Percentiles rank a stretch among this genome's conserved stretches.
These are phyloP conservation scores for Eristalis pertinax DNA, from an alignment of 2,888 invertebrate genomes.

Conservation along the genomic window DNA sequence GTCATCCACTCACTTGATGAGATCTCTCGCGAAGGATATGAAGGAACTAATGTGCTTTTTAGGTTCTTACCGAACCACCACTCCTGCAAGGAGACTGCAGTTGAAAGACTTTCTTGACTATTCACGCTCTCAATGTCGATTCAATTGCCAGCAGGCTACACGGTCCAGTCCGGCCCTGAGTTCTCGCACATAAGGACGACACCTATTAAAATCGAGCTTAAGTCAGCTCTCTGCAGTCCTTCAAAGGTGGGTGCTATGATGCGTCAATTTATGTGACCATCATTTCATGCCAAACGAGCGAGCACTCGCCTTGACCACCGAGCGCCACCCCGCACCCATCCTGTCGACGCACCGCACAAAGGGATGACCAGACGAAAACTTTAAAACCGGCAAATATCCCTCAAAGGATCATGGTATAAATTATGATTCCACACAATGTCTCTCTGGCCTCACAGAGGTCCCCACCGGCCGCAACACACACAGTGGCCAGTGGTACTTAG, in stretches of 20 bases:
- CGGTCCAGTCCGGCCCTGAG: constrained; percentile 19
- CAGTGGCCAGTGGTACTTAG: constrained; percentile 41
- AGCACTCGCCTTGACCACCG: neutral
- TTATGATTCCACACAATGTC: constrained; percentile 44
- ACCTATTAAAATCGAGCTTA: constrained; percentile 21
- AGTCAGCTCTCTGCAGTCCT: constrained; percentile 20
- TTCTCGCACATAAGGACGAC: neutral
- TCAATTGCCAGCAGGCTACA: too few species aligned
- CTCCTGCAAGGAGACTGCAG: too few species aligned
- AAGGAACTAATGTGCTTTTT: too few species aligned
- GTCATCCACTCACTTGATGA: too few species aligned
- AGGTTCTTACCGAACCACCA: too few species aligned
- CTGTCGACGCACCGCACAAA: constrained; percentile 10
- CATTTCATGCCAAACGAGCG: constrained; percentile 40
- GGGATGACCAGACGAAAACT: constrained; percentile 58
- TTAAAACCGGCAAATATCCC: constrained; percentile 53
- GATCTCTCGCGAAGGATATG: too few species aligned
- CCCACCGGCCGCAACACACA: neutral
- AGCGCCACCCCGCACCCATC: neutral
- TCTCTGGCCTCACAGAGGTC: neutral
- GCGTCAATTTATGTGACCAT: constrained; percentile 61
- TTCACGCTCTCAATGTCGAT: too few species aligned
- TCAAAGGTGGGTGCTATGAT: constrained; percentile 26
- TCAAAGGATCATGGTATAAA: constrained; percentile 57
- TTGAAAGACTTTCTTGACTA: too few species aligned